Percentiles rank a stretch among this genome's conserved stretches.
Conservation (phyloP, 30 jellyfish, hydroid and myxozoan species). For the Phacellophora camtschatica region DNA sequence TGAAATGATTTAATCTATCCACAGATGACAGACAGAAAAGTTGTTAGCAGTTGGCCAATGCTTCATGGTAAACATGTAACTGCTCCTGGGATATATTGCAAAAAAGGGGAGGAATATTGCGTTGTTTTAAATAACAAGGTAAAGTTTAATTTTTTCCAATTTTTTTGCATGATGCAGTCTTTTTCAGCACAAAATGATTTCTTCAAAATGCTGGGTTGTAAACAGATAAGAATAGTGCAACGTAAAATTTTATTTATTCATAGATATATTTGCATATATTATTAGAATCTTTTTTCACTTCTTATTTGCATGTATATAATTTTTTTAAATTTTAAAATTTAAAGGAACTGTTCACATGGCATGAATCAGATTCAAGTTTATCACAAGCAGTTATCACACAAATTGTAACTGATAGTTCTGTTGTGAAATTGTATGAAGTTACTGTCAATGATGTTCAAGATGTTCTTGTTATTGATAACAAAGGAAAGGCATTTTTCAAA, state of each 20-base stretch:
- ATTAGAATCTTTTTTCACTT: no score
- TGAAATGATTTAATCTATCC: neutral
- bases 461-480: neutral
- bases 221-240: no score
- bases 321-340: no score
- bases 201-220: no score
- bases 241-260: no score
- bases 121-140: conserved; percentile 34
- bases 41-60: conserved; percentile 42
- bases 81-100: conserved; percentile 22
- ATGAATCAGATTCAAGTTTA: neutral
- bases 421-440: neutral
- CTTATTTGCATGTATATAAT: no score
- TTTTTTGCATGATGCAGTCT: no score
- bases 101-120: neutral
- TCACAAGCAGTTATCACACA: neutral
- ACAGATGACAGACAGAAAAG: conserved; percentile 24
- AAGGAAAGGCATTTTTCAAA: neutral
- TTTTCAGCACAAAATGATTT: no score
- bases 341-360: conserved; percentile 18
- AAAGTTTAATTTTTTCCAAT: neutral
- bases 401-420: neutral
- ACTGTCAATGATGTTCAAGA: neutral
- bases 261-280: no score
- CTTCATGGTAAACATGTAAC: neutral